Evolutionary conservation across 2,888 invertebrate genomes (phyloP).

Genomic region (Zelleria hepariella): DNA sequence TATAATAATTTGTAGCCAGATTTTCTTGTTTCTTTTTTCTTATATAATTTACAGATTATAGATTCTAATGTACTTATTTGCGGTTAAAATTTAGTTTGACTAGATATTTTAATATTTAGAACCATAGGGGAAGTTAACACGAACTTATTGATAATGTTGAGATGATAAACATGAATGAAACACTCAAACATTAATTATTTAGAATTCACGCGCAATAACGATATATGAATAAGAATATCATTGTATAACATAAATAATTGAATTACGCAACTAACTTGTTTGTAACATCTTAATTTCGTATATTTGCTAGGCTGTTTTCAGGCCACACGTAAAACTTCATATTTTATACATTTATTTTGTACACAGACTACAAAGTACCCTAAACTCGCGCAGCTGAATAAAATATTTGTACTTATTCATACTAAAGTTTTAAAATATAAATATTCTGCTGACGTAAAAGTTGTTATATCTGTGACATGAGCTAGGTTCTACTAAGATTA

Average conservation of each 20-base stretch:
- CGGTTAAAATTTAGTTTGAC: constrained; percentile 44
- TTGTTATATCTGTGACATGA: neutral
- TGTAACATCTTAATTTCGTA: no score
- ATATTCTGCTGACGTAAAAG: neutral
- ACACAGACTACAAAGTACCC: no score
- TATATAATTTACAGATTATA: neutral
- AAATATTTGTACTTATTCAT: neutral
- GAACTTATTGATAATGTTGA: neutral
- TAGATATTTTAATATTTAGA: neutral
- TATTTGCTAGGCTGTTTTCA: no score
- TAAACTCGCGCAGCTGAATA: no score
- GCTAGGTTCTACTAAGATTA: constrained; percentile 12
- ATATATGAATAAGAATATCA: neutral
- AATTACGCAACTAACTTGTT: no score
- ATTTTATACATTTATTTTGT: no score
- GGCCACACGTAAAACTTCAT: no score
- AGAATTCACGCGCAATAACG: no score
- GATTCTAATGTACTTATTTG: neutral
- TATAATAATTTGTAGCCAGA: no score
- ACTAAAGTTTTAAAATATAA: neutral
- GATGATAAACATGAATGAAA: neutral
- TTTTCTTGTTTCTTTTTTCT: no score
- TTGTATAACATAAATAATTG: no score
- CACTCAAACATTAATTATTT: neutral
- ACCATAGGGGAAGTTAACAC: neutral